Base-by-base conservation (phyloP, 2,888 invertebrate species). In the Leptura quadrifasciata region DNA sequence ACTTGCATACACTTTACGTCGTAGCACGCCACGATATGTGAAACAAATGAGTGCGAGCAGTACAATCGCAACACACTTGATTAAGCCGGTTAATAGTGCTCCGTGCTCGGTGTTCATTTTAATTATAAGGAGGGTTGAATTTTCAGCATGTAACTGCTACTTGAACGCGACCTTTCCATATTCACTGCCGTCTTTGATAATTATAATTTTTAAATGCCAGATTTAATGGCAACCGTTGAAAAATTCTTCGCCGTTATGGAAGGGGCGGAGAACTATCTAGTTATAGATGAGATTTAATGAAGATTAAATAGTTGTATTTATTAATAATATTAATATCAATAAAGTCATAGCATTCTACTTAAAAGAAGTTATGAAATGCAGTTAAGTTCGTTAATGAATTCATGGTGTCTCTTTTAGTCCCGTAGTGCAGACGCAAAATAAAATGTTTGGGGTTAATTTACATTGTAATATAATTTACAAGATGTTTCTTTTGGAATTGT, bases 141-240 rank as follows among this genome's bases (percentile, higher is more conserved):
- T 74, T 76, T 74, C 76, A 76, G 47, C 74, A 58, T 71, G 74
- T 71, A 76, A 74, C 74, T 71, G 76, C 76, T 76, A 76, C 76
- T 76, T 76, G 74, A 71, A 61, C 69, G 74, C 76, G 76, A 76
- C 76, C 76, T 76, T 74, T 76, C 65, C 58, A 20, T 67, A 65
- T 15, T 31, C 21, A 60, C 67, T 57, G 69, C 68, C 72, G 72
- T 68, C 72, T 76, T 64, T 69, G 65, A 52, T 81, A 82, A 82
- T 83, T 82, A 80, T 77, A 74, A 82, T 82, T 82, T 83, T 83
- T 83, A 83, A 82, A 83, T 83, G 83, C 81, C 82, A 83, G 81
- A 83, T 83, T 76, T 82, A 82, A 83, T 81, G 75, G 79, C 72
- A 55, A 71, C 64, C 74, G 55, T 54, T 65, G 60, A 77, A 76